Percentiles rank a stretch among this genome's conserved stretches.
Evolutionary conservation across 2,888 invertebrate species (phyloP).

Genomic region (Cephus sareptanus): DNA sequence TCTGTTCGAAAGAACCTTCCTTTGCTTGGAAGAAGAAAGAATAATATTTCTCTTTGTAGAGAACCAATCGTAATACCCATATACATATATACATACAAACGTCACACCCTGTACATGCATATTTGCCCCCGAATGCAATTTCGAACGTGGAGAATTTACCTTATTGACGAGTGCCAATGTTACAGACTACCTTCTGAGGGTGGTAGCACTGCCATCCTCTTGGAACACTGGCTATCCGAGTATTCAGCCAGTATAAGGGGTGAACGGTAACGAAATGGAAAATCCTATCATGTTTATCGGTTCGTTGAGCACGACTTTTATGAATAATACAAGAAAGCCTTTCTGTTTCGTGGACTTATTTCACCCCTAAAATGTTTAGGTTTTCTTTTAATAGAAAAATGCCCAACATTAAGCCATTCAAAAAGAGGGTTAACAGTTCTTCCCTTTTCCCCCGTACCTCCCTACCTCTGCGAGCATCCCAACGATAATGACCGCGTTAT

Average conservation of each 20-base stretch:
- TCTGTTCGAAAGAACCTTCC: neutral
- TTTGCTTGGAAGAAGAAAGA: neutral
- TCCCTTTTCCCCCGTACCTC: too few relatives aligned
- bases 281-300: neutral
- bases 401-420: neutral
- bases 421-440: neutral
- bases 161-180: neutral
- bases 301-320: neutral
- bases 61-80: neutral
- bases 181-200: neutral
- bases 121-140: neutral
- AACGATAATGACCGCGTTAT: neutral
- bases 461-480: neutral
- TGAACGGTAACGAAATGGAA: neutral
- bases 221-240: neutral
- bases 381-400: neutral
- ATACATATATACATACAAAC: neutral
- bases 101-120: neutral
- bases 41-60: neutral
- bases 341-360: neutral
- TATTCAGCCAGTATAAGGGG: too few relatives aligned
- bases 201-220: neutral
- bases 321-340: neutral
- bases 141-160: neutral
- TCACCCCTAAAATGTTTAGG: neutral